A percentile compares a stretch with the other conserved stretches of the same genome.
Conservation (phyloP, 2,888 invertebrate species). For the Stenoptilia bipunctidactyla region DNA sequence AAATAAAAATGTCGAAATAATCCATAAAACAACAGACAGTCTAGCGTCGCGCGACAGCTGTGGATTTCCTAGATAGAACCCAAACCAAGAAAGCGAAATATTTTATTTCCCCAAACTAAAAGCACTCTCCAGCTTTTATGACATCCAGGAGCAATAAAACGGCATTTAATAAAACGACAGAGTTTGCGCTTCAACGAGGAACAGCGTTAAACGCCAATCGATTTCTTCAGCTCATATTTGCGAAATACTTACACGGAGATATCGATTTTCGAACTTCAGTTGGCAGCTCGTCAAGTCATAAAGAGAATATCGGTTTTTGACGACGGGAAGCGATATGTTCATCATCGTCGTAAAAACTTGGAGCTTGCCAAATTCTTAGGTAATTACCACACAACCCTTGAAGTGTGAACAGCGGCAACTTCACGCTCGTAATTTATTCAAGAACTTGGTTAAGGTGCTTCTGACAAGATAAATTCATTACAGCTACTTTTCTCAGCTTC, state of each 20-base stretch:
- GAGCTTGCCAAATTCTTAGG: conserved; percentile 39
- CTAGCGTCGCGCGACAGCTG: conserved; percentile 32
- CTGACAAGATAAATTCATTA: conserved; percentile 67
- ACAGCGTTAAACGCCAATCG: conserved; percentile 22
- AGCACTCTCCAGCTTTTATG: conserved; percentile 36
- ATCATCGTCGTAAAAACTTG: conserved; percentile 10
- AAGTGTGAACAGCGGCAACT: conserved; percentile 41
- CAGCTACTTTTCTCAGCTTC: conserved; percentile 1
- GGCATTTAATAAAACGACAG: conserved; percentile 36
- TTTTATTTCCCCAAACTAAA: conserved; percentile 45
- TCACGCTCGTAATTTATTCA: conserved; percentile 61
- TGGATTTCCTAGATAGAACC: conserved; percentile 40
- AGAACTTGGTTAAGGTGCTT: conserved; percentile 59
- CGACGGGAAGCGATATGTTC: conserved; percentile 4
- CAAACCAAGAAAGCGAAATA: conserved; percentile 37
- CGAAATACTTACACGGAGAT: conserved; percentile 13
- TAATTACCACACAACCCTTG: conserved; percentile 50
- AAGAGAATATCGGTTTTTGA: conserved; percentile 39
- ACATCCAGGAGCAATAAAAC: conserved; percentile 35
- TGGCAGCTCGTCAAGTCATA: conserved; percentile 56
- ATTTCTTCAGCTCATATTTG: conserved; percentile 8
- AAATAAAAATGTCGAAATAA: conserved; percentile 33
- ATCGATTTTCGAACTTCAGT: conserved; percentile 22
- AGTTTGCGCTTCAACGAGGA: conserved; percentile 15
- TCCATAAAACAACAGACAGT: conserved; percentile 49